Evolutionary conservation across 1,140 invertebrate species (phyloP), one percentile per base, ranked within the genome.

Genomic region (Caenorhabditis remanei): DNA sequence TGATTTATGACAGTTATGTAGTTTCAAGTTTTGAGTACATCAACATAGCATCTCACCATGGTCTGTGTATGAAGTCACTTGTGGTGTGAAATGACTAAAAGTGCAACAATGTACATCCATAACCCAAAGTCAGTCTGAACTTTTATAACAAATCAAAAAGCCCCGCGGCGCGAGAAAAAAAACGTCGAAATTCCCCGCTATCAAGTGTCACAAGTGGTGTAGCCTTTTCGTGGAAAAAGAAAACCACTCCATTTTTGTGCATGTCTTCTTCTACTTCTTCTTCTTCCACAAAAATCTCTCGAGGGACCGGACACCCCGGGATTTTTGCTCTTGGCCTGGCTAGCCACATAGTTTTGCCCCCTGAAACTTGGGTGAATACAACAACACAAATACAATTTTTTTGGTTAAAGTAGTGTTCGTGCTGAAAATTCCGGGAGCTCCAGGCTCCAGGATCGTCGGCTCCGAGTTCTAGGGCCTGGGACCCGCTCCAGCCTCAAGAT

Each of bases 141-240:
- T 79, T 79, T 79, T 19, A 16, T 53, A 50, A 50, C 71, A 79
- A 79, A 79, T 79, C 71, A 79, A 79, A 50, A n/a, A 13, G 32
- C 32, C 32, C 32, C 32, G 32, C 32, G 32, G 32, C 32, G 32
- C 21, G 24, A 71, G 24, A 79, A 79, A 43, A 41, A 50, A 79
- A 79, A 24, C 40, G 43, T 43, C 71, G 6, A 50, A 79, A 79
- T n/a, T 21, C 14, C 24, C 6, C 71, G 50, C 71, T 79, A 79
- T 79, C 46, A 79, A 79, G 71, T 79, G 71, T 79, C 71, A 79
- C 71, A 79, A 79, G 71, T 79, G 11, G 50, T 79, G 19, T 79
- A 50, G 65, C 19, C 65, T 46, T 46, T 71, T 6, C 61, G 32
- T 32, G 32, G 32, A 32, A 50, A 46, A 46, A 46, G 46, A 40